phyloP scores from a whole-genome alignment of 1,140 invertebrate genomes.

The Drosophila suzukii region DNA sequence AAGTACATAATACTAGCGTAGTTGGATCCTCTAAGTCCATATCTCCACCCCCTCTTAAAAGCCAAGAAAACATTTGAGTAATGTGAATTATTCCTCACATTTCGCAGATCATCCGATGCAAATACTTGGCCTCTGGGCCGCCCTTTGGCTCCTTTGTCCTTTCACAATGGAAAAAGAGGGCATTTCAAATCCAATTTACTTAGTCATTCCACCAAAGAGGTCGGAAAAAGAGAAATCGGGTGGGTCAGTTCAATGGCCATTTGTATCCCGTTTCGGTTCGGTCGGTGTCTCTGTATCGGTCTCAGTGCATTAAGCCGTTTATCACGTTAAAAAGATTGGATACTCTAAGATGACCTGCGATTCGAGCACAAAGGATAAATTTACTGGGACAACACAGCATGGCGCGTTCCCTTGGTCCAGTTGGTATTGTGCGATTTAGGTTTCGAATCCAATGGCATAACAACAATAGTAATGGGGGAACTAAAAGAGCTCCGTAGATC shows the following conservation, averaged over 20 bases:
- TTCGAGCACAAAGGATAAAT: conserved; percentile 58
- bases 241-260: conserved; percentile 45
- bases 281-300: conserved; percentile 24
- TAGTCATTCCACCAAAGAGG: conserved; percentile 38
- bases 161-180: conserved; percentile 26
- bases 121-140: conserved; percentile 1
- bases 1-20: background rate
- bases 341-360: conserved; percentile 26
- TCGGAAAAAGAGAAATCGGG: background rate
- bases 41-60: background rate
- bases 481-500: background rate
- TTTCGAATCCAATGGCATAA: background rate
- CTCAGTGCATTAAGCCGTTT: conserved; percentile 72
- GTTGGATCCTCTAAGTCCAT: background rate
- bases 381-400: conserved; percentile 13
- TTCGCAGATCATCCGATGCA: conserved; percentile 28
- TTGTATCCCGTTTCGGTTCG: conserved; percentile 21
- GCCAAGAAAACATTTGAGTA: background rate
- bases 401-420: background rate
- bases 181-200: conserved; percentile 74
- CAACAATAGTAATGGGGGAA: background rate
- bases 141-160: conserved; percentile 13
- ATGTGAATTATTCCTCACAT: conserved; percentile 5
- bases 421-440: background rate
- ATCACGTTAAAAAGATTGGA: conserved; percentile 78